phyloP scores from a whole-genome alignment of 2,888 invertebrate species.

The Gastrophysa polygoni region DNA sequence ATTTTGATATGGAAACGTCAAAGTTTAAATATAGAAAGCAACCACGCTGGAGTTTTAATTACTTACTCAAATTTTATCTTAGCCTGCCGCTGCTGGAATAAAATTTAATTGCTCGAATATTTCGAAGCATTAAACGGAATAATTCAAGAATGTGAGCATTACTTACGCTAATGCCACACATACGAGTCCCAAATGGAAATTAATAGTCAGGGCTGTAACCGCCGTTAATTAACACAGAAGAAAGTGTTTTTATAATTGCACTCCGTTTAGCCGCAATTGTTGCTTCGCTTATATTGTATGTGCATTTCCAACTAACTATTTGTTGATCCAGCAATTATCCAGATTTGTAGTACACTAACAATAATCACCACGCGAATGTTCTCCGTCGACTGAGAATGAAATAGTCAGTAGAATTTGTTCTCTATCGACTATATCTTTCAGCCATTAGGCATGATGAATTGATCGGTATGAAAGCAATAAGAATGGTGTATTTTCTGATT shows the following conservation, averaged over 20 bases:
- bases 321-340: background rate
- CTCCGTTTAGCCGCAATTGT: conserved; percentile 40
- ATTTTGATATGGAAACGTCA: background rate
- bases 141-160: conserved; percentile 42
- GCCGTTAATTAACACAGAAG: conserved; percentile 43
- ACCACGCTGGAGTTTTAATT: conserved; percentile 5
- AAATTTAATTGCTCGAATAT: conserved; percentile 31
- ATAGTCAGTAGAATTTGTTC: too few species aligned
- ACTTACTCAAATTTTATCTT: conserved; percentile 20
- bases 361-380: background rate
- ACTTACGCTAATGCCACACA: conserved; percentile 38
- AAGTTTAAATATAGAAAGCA: background rate
- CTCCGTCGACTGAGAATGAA: too few species aligned
- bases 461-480: too few species aligned
- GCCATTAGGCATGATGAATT: too few species aligned
- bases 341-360: too few species aligned
- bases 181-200: conserved; percentile 42
- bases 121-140: conserved; percentile 37
- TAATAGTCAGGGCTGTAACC: conserved; percentile 40
- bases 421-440: too few species aligned
- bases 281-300: conserved; percentile 38
- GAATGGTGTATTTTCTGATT: too few species aligned
- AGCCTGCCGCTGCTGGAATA: conserved; percentile 12
- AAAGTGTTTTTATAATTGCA: conserved; percentile 44
- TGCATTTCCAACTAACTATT: conserved; percentile 14